phyloP scores from a whole-genome alignment of 2,113 vertebrate species.

The Planiliza haematocheilus region DNA sequence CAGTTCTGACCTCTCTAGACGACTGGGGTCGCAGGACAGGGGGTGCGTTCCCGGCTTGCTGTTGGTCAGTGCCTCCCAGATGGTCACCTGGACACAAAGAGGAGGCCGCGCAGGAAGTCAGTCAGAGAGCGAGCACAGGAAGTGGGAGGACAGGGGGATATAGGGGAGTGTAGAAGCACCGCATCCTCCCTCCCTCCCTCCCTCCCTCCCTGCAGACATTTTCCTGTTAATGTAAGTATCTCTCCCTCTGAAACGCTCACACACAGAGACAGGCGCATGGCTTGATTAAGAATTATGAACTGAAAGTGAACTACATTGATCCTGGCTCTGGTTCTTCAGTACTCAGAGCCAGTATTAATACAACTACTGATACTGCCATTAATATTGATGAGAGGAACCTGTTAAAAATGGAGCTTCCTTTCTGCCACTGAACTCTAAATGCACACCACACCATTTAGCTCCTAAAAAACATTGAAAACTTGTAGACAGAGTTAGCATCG shows the following conservation, averaged over 20 bases:
- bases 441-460: background rate
- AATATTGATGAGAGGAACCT: background rate
- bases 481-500: too few species aligned
- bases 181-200: conserved; percentile 1
- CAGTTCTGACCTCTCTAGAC: conserved; percentile 87
- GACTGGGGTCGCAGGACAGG: conserved; percentile 88
- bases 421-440: background rate
- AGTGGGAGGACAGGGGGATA: conserved; percentile 1
- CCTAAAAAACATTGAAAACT: too few species aligned
- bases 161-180: background rate
- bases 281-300: conserved; percentile 27
- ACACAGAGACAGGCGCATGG: background rate
- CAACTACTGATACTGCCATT: background rate
- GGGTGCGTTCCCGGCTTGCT: conserved; percentile 94
- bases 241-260: background rate
- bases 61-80: conserved; percentile 98
- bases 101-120: conserved; percentile 33
- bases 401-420: background rate
- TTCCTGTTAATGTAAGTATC: conserved; percentile 16
- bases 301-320: conserved; percentile 17
- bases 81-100: conserved; percentile 89
- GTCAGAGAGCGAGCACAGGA: conserved; percentile 30
- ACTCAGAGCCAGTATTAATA: conserved; percentile 14
- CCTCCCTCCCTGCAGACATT: background rate
- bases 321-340: background rate